Evolutionary conservation across 2,797 vertebrate genomes (phyloP), one percentile per base, ranked within the genome.

Genomic region (Lepus oiostolus): DNA sequence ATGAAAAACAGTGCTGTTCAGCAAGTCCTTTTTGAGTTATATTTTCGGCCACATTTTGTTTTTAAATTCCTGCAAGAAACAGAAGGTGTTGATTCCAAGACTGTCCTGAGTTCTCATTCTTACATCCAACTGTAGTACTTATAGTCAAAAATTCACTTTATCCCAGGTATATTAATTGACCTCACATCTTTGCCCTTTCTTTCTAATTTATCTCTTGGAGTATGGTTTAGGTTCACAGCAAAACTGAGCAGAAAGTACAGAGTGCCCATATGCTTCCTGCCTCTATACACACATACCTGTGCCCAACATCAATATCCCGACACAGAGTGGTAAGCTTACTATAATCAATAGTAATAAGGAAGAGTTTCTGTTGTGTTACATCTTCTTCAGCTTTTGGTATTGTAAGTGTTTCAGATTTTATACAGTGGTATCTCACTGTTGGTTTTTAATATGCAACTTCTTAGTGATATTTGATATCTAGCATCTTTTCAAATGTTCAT

Each of bases 361-460:
- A 86, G 30, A 86, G 7, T 50, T 79, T n/a, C 17, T 79, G 7
- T 38, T 65, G 70, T 22, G 70, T 28, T 32, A 81, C 19, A 75
- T 76, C 16, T 52, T 32, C n/a, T 2, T 60, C 90, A 72, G 72
- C 52, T 77, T 65, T 85, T 89, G 63, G 42, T 67, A 22, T 19
- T 54, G 28, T 63, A 9, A 47, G 42, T 90, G 19, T 60, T 75
- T 65, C 83, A 11, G 11, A 70, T 89, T 70, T 70, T 70, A 3
- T 90, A 38, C 42, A 63, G 75, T 54, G 60, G 38, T 54, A 83
- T 30, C 28, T 70, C 19, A 52, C 42, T 26, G 22, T 52, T 89
- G n/a, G 52, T 85, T 42, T 42, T 85, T 85, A 89, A 89, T 89
- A 71, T 89, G n/a, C 2, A 80, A 85, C 83, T 94, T 70, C 68